These are phyloP conservation scores for Oreochromis grahami DNA, from an alignment of 2,797 vertebrate genomes.

Conservation along the genomic window DNA sequence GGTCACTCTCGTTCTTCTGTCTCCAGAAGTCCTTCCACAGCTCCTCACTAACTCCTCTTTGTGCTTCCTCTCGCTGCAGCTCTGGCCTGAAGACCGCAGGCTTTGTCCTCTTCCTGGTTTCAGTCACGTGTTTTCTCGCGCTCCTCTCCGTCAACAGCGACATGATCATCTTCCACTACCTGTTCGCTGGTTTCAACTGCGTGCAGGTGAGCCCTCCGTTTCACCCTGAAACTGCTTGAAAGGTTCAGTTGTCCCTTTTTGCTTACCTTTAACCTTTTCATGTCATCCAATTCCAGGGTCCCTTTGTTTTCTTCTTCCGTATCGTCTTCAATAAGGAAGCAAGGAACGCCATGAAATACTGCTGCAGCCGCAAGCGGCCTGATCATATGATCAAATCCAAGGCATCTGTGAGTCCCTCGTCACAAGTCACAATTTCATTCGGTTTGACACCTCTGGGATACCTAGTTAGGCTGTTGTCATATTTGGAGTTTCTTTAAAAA, in stretches of 20 bases:
- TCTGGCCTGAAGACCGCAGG: constrained; percentile 83
- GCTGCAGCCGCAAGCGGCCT: constrained; percentile 80
- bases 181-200: constrained; percentile 89
- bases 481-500: not conserved
- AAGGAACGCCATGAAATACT: constrained; percentile 82
- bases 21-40: not conserved
- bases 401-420: constrained; percentile 79
- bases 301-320: constrained; percentile 89
- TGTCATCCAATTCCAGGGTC: constrained; percentile 75
- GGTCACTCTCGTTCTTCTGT: not conserved
- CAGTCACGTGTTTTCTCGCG: constrained; percentile 85
- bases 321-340: constrained; percentile 90
- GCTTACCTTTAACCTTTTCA: not conserved
- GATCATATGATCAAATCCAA: constrained; percentile 88
- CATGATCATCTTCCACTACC: constrained; percentile 90
- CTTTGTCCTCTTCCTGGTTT: constrained; percentile 83
- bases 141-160: constrained; percentile 93
- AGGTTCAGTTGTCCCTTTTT: not conserved
- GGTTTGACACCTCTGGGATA: not conserved
- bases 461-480: not conserved
- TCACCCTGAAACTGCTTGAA: not conserved
- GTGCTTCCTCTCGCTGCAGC: constrained; percentile 52
- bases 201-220: constrained; percentile 77
- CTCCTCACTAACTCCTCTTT: not conserved
- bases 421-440: not conserved